phyloP scores from a whole-genome alignment of 2,888 invertebrate species.

The Congeria kusceri region DNA sequence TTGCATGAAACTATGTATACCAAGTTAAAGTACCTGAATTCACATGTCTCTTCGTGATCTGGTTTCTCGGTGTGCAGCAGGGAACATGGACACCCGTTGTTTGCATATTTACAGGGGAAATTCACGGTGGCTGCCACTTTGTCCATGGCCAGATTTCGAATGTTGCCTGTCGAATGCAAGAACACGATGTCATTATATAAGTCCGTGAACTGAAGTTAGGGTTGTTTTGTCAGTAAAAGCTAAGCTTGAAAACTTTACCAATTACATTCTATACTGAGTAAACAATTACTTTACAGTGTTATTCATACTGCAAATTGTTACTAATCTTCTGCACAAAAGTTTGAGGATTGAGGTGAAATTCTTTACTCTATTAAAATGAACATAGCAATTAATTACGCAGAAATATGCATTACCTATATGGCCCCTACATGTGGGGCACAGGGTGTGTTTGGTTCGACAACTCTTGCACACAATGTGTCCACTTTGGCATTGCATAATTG shows the following conservation, averaged over 20 bases:
- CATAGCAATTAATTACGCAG: too few relatives aligned
- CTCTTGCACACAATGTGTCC: constrained; percentile 99
- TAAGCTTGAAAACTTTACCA: too few relatives aligned
- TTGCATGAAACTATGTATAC: too few relatives aligned
- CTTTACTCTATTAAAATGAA: too few relatives aligned
- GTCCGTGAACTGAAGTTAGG: too few relatives aligned
- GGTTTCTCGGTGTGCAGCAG: constrained; percentile 98
- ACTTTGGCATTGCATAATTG: constrained; percentile 99
- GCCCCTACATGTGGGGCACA: constrained; percentile 99
- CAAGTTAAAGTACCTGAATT: constrained; percentile 88
- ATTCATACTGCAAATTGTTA: too few relatives aligned
- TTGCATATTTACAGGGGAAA: constrained; percentile 99
- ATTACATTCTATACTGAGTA: too few relatives aligned
- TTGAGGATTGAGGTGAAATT: too few relatives aligned
- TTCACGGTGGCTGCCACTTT: constrained; percentile 99
- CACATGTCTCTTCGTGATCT: constrained; percentile 99
- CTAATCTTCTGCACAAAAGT: too few relatives aligned
- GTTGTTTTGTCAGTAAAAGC: too few relatives aligned
- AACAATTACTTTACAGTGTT: too few relatives aligned
- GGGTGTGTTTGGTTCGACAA: constrained; percentile 97
- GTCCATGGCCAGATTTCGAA: constrained; percentile 99
- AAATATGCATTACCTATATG: constrained; percentile 89
- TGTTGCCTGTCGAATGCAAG: constrained; percentile 89
- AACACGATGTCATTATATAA: too few relatives aligned
- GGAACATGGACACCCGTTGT: constrained; percentile 96